phyloP scores from a whole-genome alignment of 2,113 vertebrate genomes.

The Coturnix japonica region DNA sequence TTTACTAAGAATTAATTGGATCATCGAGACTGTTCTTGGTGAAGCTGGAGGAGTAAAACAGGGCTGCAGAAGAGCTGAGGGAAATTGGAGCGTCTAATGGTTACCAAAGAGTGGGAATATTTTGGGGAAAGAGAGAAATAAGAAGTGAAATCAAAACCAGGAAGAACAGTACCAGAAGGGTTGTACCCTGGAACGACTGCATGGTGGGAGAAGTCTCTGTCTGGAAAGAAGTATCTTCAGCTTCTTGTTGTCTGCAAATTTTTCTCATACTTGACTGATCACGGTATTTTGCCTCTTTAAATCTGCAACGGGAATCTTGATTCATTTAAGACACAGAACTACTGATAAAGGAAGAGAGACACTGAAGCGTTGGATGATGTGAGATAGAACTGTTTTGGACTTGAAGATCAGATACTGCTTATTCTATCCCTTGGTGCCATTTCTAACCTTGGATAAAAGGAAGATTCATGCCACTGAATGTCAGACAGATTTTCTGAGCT shows the following conservation, averaged over 20 bases:
- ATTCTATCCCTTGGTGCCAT: background rate
- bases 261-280: background rate
- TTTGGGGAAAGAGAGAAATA: background rate
- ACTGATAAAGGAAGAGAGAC: background rate
- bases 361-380: background rate
- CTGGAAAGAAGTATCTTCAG: background rate
- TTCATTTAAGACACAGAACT: background rate
- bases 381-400: background rate
- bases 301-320: background rate
- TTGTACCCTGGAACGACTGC: background rate
- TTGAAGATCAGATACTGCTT: background rate
- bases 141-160: slow-evolving; percentile 21
- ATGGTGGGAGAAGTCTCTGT: background rate
- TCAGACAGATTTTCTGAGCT: background rate
- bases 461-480: background rate
- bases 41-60: background rate
- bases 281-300: background rate
- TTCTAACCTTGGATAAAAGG: background rate
- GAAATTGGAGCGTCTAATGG: background rate
- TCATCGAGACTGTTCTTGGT: background rate
- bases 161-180: background rate
- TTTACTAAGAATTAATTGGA: background rate
- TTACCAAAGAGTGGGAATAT: background rate
- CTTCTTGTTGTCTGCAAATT: background rate
- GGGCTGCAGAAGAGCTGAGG: background rate